Evolutionary conservation across 2,888 invertebrate species (phyloP).

Genomic region (Torymus aiolomorphi): DNA sequence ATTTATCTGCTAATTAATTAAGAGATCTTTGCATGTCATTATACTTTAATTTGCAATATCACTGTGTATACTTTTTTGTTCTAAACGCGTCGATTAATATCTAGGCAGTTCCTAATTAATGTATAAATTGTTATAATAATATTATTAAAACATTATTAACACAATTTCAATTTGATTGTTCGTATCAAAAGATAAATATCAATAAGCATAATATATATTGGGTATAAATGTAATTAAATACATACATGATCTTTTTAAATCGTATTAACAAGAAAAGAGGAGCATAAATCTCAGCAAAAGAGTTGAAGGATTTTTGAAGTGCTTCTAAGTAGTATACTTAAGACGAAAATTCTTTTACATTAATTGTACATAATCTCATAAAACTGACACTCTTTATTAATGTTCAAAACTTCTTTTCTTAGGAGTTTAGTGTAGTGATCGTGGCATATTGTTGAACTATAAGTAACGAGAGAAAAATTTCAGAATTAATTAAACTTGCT

Average conservation of each 20-base stretch:
- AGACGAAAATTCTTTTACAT: constrained; percentile 1
- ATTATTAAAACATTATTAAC: too few relatives aligned
- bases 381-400: constrained; percentile 42
- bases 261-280: not conserved
- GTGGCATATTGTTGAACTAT: not conserved
- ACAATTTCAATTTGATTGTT: too few relatives aligned
- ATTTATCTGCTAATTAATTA: too few relatives aligned
- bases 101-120: too few relatives aligned
- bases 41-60: not conserved
- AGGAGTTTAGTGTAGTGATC: not conserved
- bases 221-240: constrained; percentile 1
- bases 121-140: too few relatives aligned
- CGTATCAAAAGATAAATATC: not conserved
- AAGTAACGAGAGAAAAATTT: constrained; percentile 5
- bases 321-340: constrained; percentile 32
- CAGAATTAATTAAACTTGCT: constrained; percentile 27
- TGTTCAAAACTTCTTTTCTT: constrained; percentile 23
- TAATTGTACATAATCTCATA: constrained; percentile 38
- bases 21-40: too few relatives aligned
- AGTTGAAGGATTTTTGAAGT: constrained; percentile 35
- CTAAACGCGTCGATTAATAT: not conserved
- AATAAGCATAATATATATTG: too few relatives aligned
- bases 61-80: not conserved
- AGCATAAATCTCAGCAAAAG: not conserved
- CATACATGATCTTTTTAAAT: not conserved